Base-by-base conservation (phyloP, 2,888 invertebrate genomes). In the Pseudococcus jackbeardsleyi region DNA sequence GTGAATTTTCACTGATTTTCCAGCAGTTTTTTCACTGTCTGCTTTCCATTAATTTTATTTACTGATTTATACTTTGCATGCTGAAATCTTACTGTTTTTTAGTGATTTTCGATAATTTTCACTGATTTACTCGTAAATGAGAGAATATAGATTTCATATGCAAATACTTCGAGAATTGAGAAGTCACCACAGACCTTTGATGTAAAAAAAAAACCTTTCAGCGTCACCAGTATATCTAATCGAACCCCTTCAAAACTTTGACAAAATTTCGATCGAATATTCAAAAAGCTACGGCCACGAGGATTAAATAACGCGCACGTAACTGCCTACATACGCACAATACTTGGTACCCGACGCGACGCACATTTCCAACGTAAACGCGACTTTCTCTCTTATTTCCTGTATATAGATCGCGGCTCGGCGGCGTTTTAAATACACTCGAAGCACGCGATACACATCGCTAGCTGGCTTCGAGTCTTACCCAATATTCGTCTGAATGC, bases 401-500 rank as follows among this genome's bases (percentile, higher is more conserved):
- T 82, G 79, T 33, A 82, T 19, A 33, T 19, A 46, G 17, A 26
- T 11, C n/a, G 64, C 64, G 22, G 64, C 22, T 42, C 42, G 12
- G 50, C 59, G 12, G 9, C 22, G 64, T 64, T 64, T 64, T 64
- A 64, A 64, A 64, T 64, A 64, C 11, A 64, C 64, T 22, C 64
- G 22, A 82, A 46, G 79, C 79, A 82, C 79, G 79, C 79, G 79
- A 82, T 82, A 82, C 79, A 77, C n/a, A 39, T 64, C 64, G 64
- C 64, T 64, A 22, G 64, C 22, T 22, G 22, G 64, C 64, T 64
- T 64, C 19, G 6, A 19, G 22, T 64, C 22, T 64, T 64, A 64
- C 59, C 59, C 59, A 59, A 59, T 64, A 64, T 22, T 22, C 64
- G 22, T n/a, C 54, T 54, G 4, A 12, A 12, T 42, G 42, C 42